Evolutionary conservation across 1,140 invertebrate species (phyloP), one percentile per base, ranked within the genome.

Genomic region (Drosophila repleta): DNA sequence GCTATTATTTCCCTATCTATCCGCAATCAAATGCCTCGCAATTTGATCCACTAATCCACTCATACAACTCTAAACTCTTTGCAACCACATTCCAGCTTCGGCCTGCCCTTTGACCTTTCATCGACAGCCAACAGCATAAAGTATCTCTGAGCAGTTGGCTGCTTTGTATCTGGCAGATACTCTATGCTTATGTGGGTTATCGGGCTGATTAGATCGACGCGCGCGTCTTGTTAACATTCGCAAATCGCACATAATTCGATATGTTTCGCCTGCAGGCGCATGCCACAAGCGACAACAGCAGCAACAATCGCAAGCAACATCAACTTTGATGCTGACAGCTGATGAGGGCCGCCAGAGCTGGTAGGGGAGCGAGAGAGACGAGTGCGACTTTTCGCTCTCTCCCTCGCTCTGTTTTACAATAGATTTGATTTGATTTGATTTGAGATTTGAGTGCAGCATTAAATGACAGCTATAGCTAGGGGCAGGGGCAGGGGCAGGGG

Each of bases 161-260:
- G 41, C 15, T 8, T 35, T 43, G 17, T 32, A 43, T 32, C 26
- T 24, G 7, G 3, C 15, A 26, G 21, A 29, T 67, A 43, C 39
- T 43, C 3, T 4, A 83, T 83, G 80, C 76, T 8, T 4, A 83
- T 83, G 80, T 79, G 80, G 76, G 76, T 57, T 83, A 83, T 79
- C 72, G 35, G 37, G 17, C 37, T 35, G 55, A 46, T 51, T 65
- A 69, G 32, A 49, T 57, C 48, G 29, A 43, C 48, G 64, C 55
- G 68, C 48, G 64, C 55, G 68, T 65, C 79, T 82, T 83, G 80
- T 79, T 83, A 83, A 79, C 80, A 79, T n/a, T n/a, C n/a, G n/a
- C 69, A 76, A 73, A 76, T 84, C 68, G 66, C 69, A 73, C 48
- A 84, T 76, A 76, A 60, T 79, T 66, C 52, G 48, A 72, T 68